These are phyloP conservation scores for Sepiola atlantica DNA, from an alignment of 2,888 invertebrate genomes.

Conservation along the genomic window DNA sequence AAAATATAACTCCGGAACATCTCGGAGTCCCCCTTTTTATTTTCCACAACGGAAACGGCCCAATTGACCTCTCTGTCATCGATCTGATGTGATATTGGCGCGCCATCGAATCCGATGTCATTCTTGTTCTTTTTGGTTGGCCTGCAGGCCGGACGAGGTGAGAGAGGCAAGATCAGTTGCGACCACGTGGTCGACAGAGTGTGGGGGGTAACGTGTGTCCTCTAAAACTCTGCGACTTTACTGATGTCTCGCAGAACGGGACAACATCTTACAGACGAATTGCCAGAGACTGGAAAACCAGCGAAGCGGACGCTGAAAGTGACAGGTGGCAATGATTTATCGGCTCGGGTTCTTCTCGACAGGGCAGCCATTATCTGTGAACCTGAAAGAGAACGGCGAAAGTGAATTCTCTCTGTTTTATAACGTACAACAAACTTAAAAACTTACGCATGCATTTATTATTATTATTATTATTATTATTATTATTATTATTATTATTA, in stretches of 20 bases:
- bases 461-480: no score
- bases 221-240: neutral
- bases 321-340: slow-evolving; percentile 14
- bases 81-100: neutral
- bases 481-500: no score
- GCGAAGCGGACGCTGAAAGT: neutral
- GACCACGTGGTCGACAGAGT: no score
- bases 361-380: neutral
- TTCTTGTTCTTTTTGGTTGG: no score
- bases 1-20: neutral
- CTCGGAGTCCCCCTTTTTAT: neutral
- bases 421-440: neutral
- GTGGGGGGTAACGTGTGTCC: neutral
- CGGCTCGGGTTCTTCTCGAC: neutral
- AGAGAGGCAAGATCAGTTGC: no score
- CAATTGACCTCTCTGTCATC: neutral
- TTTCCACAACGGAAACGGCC: neutral
- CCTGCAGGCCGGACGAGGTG: no score
- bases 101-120: neutral
- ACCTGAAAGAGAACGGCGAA: neutral
- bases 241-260: neutral
- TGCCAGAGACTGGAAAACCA: neutral
- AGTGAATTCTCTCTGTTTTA: no score
- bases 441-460: neutral
- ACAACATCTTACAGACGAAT: neutral